Evolutionary conservation across 1,140 invertebrate species (phyloP), one percentile per base, ranked within the genome.

Genomic region (Mylabris phalerata): DNA sequence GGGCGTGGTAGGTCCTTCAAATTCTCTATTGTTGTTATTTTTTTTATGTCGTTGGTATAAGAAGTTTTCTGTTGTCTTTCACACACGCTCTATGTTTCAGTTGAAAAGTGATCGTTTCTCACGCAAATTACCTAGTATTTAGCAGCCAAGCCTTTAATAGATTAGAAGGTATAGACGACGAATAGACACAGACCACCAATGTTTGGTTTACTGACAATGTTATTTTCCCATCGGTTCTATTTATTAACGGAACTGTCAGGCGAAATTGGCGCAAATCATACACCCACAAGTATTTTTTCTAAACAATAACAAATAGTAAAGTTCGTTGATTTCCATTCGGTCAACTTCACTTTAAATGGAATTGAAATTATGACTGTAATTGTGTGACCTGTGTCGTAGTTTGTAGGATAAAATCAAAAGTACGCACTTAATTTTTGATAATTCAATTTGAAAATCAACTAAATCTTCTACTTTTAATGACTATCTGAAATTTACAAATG

Each of bases 81-180:
- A 42, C 41, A 42, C 41, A 42, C 38, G 48, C 27, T 11, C 44
- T 27, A 54, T 50, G 41, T 55, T 59, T 55, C 45, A 41, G 50
- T 47, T 46, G 7, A 56, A 50, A 60, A 56, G 40, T 56, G 52
- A 49, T 60, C 42, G 52, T 60, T 32, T 60, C 59, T 60, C 59
- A 60, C 59, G 54, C 59, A 60, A 60, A 60, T 60, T 60, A 60
- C 54, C 59, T 60, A 47, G 48, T 60, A 51, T 60, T 60, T 60
- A 60, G 59, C 59, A 56, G 59, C 54, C 59, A 60, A 56, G 59
- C 59, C 59, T 59, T 11, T 11, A 10, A 42, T 59, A 55, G 57
- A 59, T 59, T 59, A 59, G 52, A 55, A 55, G 9, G 9, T n/a
- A 11, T 3, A 47, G 45, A 47, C 4, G 19, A 19, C 19, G 19